These are phyloP conservation scores for Drosophila anomalata DNA, from an alignment of 2,888 invertebrate species.

Conservation along the genomic window DNA sequence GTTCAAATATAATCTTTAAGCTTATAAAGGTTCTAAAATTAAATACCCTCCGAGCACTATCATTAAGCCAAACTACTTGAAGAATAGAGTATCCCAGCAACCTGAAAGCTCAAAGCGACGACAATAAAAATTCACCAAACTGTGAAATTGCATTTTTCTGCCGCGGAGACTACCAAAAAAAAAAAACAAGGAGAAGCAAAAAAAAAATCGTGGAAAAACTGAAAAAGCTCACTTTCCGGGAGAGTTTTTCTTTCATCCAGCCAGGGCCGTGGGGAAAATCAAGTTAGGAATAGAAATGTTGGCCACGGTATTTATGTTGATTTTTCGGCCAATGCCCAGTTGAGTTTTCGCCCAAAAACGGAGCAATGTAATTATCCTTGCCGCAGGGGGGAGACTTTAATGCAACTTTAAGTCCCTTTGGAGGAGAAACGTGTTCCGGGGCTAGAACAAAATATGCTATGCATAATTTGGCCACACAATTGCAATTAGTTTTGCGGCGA, in stretches of 20 bases:
- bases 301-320: conserved; percentile 76
- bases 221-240: conserved; percentile 34
- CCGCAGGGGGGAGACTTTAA: conserved; percentile 23
- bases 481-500: conserved; percentile 47
- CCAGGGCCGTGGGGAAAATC: conserved; percentile 60
- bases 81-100: conserved; percentile 21
- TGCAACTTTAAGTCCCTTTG: conserved; percentile 3
- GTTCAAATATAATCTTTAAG: too few relatives aligned
- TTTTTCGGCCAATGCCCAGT: conserved; percentile 55
- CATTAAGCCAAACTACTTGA: conserved; percentile 6
- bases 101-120: conserved; percentile 71
- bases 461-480: conserved; percentile 60
- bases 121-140: conserved; percentile 80
- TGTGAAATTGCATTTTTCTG: conserved; percentile 80
- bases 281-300: conserved; percentile 79
- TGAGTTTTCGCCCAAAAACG: conserved; percentile 60
- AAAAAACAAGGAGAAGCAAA: conserved; percentile 28
- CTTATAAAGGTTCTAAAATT: too few relatives aligned
- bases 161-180: conserved; percentile 62
- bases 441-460: conserved; percentile 28
- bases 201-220: conserved; percentile 18
- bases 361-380: conserved; percentile 73
- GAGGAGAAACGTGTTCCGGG: conserved; percentile 12
- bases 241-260: conserved; percentile 24
- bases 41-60: background rate